Base-by-base conservation (phyloP, 2,888 invertebrate genomes). In the Eurytoma adleriae region DNA sequence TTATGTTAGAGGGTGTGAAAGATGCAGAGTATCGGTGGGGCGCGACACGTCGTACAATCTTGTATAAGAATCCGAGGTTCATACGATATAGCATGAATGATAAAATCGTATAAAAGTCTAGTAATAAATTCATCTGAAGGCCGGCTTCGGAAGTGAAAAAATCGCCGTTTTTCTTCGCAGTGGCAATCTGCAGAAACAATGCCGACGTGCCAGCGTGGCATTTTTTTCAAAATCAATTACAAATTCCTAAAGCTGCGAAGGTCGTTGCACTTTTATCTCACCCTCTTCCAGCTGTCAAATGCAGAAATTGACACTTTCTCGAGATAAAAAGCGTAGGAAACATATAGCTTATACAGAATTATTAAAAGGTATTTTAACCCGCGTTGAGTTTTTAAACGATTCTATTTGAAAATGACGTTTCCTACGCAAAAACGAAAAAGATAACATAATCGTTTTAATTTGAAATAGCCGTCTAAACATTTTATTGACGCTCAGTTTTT, bases 1-100 rank as follows among this genome's bases (percentile, higher is more conserved):
- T 64, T 73, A 73, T 18, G 56, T 74, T 57, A 67, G 27, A 74
- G 24, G 48, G 66, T 66, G 64, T 74, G 54, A 69, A 76, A 62
- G 69, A 62, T 76, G 62, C 68, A 76, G 69, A 76, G 76, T 69
- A 76, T 76, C 68, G 69, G 68, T 76, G 68, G 76, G 69, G 27
- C 59, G 71, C 71, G 70, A 78, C 71, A 71, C 68, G 40, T 77
- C 77, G 66, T 71, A 78, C 78, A 78, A 71, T 78, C 70, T 72
- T 68, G 72, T 56, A 79, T 68, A 61, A 73, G 48, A 61, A 27
- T 68, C 57, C 40, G 56, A 48, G 4, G 5, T 40, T 40, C 75
- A 52, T 68, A 75, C 50, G 30, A 50, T n/a, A 16, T 20, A 62
- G 76, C 76, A 76, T 54, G 59, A 76, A 62, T 69, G 40, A 62